phyloP scores from a whole-genome alignment of 2,888 invertebrate genomes.

The Drosophila greeni region DNA sequence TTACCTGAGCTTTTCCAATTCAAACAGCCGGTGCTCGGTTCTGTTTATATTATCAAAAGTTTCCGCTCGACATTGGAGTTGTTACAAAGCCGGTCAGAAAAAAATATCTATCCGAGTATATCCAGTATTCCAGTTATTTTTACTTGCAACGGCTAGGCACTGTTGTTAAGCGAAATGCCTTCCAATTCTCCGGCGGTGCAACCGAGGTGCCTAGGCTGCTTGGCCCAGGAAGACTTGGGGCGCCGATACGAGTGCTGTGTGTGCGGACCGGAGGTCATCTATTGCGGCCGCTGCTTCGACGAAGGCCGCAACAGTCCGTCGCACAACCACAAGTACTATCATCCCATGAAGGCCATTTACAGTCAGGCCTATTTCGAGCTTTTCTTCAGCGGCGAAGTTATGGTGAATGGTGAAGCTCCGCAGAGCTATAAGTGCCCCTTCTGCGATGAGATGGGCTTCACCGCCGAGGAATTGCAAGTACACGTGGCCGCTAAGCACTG shows the following conservation, averaged over 20 bases:
- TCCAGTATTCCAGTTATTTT: not conserved
- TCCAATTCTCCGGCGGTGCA: not conserved
- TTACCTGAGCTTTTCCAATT: not conserved
- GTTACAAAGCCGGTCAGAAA: not conserved
- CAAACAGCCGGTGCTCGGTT: not conserved
- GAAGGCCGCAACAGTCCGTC: constrained; percentile 24
- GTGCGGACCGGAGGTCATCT: constrained; percentile 45
- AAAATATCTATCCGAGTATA: not conserved
- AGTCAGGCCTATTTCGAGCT: constrained; percentile 39
- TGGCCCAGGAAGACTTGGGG: constrained; percentile 24
- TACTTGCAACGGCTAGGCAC: not conserved
- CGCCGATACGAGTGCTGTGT: constrained; percentile 52
- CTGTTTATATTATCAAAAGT: not conserved
- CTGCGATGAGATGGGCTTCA: constrained; percentile 3
- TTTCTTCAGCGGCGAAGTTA: constrained; percentile 49
- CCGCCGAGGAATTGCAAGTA: constrained; percentile 15
- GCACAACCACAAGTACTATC: constrained; percentile 51
- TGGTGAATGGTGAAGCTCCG: constrained; percentile 41
- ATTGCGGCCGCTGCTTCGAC: constrained; percentile 48
- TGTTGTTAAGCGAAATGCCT: constrained; percentile 1
- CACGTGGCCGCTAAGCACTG: constrained; percentile 44
- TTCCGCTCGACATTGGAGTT: not conserved
- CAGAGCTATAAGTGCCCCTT: constrained; percentile 45
- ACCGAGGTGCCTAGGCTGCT: constrained; percentile 38
- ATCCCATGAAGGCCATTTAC: constrained; percentile 58